These are phyloP conservation scores for Phymastichus coffea DNA, from an alignment of 1,140 invertebrate species.

Conservation along the genomic window DNA sequence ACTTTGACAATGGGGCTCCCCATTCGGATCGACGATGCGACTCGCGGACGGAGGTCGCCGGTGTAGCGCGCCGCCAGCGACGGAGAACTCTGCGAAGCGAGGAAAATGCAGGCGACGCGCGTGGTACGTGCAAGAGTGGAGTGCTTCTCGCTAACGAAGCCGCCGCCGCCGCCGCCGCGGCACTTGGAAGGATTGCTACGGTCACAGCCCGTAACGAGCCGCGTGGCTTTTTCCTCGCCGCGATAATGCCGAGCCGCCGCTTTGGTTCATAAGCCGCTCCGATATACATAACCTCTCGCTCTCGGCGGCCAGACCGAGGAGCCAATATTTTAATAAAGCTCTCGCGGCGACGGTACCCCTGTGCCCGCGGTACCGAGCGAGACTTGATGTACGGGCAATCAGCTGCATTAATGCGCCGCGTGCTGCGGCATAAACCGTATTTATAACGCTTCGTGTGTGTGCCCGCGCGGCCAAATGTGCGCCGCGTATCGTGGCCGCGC, in stretches of 20 bases:
- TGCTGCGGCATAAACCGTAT: constrained; percentile 47
- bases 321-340: constrained; percentile 54
- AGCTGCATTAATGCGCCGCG: constrained; percentile 51
- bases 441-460: constrained; percentile 45
- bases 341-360: constrained; percentile 17
- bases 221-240: background rate
- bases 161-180: constrained; percentile 40
- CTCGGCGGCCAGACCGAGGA: constrained; percentile 31
- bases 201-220: constrained; percentile 42
- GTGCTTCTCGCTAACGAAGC: constrained; percentile 50
- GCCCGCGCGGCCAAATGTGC: background rate
- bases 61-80: no score
- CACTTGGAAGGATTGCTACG: constrained; percentile 42
- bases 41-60: background rate
- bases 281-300: constrained; percentile 29
- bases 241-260: background rate
- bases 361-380: constrained; percentile 18
- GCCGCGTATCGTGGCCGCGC: background rate
- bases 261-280: no score
- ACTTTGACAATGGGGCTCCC: background rate
- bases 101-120: constrained; percentile 27
- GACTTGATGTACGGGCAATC: constrained; percentile 53
- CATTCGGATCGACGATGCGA: background rate
- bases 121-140: no score
- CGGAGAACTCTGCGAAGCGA: no score